phyloP scores from a whole-genome alignment of 2,113 vertebrate species.

The Phyllostomus discolor region DNA sequence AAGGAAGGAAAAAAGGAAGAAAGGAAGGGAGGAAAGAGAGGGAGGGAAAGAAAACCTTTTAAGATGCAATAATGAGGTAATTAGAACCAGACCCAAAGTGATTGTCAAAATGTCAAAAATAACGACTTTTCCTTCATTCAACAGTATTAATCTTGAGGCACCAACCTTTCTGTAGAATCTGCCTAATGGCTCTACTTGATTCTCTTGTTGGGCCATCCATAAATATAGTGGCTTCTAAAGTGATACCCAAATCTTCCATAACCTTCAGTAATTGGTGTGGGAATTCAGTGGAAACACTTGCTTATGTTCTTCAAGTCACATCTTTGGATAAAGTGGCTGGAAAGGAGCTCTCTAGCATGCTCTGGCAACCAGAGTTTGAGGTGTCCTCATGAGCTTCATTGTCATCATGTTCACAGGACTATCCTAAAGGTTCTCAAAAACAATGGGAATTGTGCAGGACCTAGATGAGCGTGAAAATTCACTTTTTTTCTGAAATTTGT shows the following conservation, averaged over 20 bases:
- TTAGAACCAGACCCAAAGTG: constrained; percentile 80
- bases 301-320: constrained; percentile 58
- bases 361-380: background rate
- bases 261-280: constrained; percentile 65
- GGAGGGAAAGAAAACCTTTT: constrained; percentile 62
- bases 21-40: constrained; percentile 53
- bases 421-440: background rate
- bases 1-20: constrained; percentile 47
- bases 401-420: background rate
- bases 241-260: constrained; percentile 57
- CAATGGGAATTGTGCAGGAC: background rate
- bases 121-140: constrained; percentile 75
- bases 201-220: constrained; percentile 41
- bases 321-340: background rate
- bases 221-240: constrained; percentile 54
- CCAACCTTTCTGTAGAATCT: constrained; percentile 53
- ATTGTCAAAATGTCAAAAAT: constrained; percentile 82
- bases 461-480: background rate
- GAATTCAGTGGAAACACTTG: constrained; percentile 45
- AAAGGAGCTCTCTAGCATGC: background rate
- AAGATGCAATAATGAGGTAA: constrained; percentile 78
- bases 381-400: background rate
- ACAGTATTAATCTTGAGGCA: constrained; percentile 69
- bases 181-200: constrained; percentile 9
- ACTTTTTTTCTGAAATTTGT: background rate